Base-by-base conservation (phyloP, 2,888 invertebrate species). In the Agrochola litura region DNA sequence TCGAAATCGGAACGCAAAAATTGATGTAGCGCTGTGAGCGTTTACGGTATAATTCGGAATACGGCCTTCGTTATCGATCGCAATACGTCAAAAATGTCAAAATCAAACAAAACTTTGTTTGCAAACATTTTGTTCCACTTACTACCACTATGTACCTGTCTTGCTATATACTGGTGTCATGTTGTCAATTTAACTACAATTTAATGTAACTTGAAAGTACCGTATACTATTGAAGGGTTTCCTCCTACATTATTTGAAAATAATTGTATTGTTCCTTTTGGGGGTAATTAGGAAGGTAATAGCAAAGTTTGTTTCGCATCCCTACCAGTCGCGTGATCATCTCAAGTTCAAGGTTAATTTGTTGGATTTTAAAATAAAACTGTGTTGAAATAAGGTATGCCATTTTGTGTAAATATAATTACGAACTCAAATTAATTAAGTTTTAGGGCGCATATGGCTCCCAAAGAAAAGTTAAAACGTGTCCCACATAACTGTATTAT, bases 301-400 rank as follows among this genome's bases (percentile, higher is more conserved):
- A 25, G n/a, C 49, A 61, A 63, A 73, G 61, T 52, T 67, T 52
- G 56, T 63, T 76, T 68, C 52, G 73, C 76, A 82, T 82, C 43
- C 64, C 56, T 41, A 65, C 41, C 76, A 79, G 77, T 81, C 85
- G 81, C 86, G 87, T 90, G 91, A 89, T 91, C 89, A 84, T 88
- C 81, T 72, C 92, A 92, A 93, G 92, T 91, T 93, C 93, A 93
- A 93, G 93, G 93, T 89, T 89, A 85, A 61, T n/a, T 74, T 66
- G 16, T 75, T 66, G 14, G 16, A 64, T 65, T 43, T 77, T 22
- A 46, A 65, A 79, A 56, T 49, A 74, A 60, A 56, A 66, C 77
- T 65, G 70, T 64, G 63, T 37, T 37, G n/a, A 19, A 43, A 0
- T 9, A 83, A 71, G 76, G 86, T 82, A 69, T 60, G 68, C 10